Evolutionary conservation across 2,888 invertebrate genomes (phyloP).

Genomic region (Lissocephala sabroskyi): DNA sequence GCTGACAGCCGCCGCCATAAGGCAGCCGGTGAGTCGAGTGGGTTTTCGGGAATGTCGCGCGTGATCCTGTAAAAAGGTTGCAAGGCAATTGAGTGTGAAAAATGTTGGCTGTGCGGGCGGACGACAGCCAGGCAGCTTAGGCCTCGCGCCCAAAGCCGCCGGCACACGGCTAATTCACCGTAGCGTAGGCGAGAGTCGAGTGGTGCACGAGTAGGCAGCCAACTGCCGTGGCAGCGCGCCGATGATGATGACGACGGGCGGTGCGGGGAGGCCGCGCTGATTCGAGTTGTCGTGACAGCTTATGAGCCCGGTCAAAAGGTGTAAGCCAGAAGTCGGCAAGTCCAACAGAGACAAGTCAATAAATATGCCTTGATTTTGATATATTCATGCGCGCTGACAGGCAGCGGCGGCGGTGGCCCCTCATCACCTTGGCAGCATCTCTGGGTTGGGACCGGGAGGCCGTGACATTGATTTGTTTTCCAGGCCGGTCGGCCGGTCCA

Average conservation of each 20-base stretch:
- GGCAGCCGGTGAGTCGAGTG: background rate
- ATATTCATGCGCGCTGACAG: constrained; percentile 35
- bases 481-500: constrained; percentile 21
- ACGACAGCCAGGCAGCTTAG: too few relatives aligned
- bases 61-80: constrained; percentile 59
- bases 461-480: constrained; percentile 51
- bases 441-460: background rate
- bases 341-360: constrained; percentile 45
- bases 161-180: constrained; percentile 1
- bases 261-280: too few relatives aligned
- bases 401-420: background rate
- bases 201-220: constrained; percentile 58
- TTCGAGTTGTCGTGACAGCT: constrained; percentile 38
- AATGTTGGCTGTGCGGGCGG: constrained; percentile 35
- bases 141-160: constrained; percentile 40
- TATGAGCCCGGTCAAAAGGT: constrained; percentile 49
- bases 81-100: constrained; percentile 62
- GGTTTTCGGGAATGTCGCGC: constrained; percentile 21
- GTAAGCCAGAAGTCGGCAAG: constrained; percentile 19
- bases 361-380: constrained; percentile 50
- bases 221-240: constrained; percentile 40
- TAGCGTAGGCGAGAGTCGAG: constrained; percentile 4
- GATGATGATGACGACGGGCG: background rate
- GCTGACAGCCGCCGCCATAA: constrained; percentile 19
- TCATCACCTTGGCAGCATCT: background rate